Evolutionary conservation across 1,140 invertebrate species (phyloP), one percentile per base, ranked within the genome.

Genomic region (Drosophila mayri): DNA sequence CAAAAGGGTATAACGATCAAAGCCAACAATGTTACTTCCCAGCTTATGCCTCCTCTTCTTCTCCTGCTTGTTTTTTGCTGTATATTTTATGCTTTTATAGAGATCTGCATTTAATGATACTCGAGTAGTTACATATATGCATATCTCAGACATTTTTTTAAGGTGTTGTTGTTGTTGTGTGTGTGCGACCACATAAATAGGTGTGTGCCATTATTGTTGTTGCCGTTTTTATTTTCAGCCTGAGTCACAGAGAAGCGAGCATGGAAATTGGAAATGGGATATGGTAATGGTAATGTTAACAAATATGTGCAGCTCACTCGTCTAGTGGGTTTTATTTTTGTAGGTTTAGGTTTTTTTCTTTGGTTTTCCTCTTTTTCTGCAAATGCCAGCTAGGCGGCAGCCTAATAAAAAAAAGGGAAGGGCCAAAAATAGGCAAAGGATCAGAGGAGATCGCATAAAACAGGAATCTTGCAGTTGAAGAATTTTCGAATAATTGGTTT

Each of bases 91-190:
- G 80, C 67, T 80, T 79, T 79, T 87, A 84, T 80, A 87, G 76
- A 87, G 84, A 87, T 87, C 84, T 88, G 84, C 84, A 84, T 81
- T 90, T 90, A 84, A 84, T 88, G 85, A 88, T 84, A 86, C 79
- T 83, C 63, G 70, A 50, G 43, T 70, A 66, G 74, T 79, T 67
- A 65, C 59, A 80, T 63, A 77, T 60, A 80, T 59, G 67, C 61
- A 78, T 64, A 71, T 64, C 74, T 63, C 25, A 11, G 41, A 73
- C 68, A n/a, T 75, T 52, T 74, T 62, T 72, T 41, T 50, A 14
- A 37, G 22, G 32, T 32, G 28, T 65, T 57, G 30, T 37, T 44
- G 18, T 32, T 22, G 6, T 5, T 55, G 63, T 74, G 49, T 64
- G 71, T 52, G 37, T 38, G 71, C 46, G 30, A 64, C 61, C 73